Conservation (phyloP, 2,888 invertebrate genomes). For the Drosophila nr. fundita region DNA sequence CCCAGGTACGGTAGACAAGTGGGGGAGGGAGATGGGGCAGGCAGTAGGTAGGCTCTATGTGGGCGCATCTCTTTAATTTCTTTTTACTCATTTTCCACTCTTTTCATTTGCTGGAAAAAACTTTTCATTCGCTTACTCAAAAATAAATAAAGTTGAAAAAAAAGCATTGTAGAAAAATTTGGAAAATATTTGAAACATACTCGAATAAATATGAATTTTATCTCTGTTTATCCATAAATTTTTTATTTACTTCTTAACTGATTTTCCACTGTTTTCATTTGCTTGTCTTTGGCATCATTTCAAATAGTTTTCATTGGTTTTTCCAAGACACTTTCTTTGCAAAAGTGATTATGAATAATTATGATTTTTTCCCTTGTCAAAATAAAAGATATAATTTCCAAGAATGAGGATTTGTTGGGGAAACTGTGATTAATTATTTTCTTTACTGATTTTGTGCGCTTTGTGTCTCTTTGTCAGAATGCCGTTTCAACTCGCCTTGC, state of each 20-base stretch:
- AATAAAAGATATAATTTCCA: background rate
- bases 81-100: slow-evolving; percentile 1
- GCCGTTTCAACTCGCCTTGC: slow-evolving; percentile 89
- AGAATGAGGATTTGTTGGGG: background rate
- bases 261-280: background rate
- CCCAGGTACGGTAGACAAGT: slow-evolving; percentile 60
- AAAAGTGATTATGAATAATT: background rate
- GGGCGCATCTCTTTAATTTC: background rate
- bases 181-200: background rate
- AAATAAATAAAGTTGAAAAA: background rate
- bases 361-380: background rate
- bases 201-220: background rate
- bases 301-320: background rate
- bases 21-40: background rate
- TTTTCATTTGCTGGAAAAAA: background rate
- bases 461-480: slow-evolving; percentile 80
- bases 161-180: background rate
- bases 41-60: background rate
- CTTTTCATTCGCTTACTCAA: background rate
- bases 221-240: background rate
- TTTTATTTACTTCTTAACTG: background rate
- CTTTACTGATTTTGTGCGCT: slow-evolving; percentile 1
- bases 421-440: background rate
- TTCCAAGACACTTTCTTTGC: background rate
- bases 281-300: background rate